Conservation (phyloP, 2,888 invertebrate species). For the Hypselothyrea guttata region DNA sequence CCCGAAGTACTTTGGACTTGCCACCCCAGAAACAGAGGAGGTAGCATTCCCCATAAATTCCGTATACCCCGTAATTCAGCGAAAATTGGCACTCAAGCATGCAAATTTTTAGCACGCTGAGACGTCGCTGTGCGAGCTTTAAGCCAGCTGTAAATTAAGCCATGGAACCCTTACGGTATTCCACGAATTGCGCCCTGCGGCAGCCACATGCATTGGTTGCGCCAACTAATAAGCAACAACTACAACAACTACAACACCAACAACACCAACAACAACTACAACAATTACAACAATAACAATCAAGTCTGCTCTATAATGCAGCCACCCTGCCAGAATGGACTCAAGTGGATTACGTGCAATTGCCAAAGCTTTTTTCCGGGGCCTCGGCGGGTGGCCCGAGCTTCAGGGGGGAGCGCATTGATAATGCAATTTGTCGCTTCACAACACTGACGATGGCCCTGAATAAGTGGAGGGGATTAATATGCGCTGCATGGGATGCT, state of each 20-base stretch:
- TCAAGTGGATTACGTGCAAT: constrained; percentile 63
- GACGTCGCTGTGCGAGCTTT: constrained; percentile 32
- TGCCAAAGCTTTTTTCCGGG: constrained; percentile 45
- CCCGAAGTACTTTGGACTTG: constrained; percentile 27
- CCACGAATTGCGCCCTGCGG: constrained; percentile 1
- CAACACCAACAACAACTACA: not conserved
- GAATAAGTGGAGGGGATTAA: not conserved
- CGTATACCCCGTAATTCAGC: constrained; percentile 23
- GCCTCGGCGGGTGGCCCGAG: constrained; percentile 24
- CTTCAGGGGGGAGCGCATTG: constrained; percentile 32
- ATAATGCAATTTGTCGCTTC: constrained; percentile 60
- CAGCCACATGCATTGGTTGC: not conserved
- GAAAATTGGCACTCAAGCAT: constrained; percentile 52
- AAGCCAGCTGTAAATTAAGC: too few relatives aligned
- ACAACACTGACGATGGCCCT: constrained; percentile 19
- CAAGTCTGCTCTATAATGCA: too few relatives aligned
- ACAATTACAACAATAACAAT: too few relatives aligned
- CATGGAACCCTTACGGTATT: too few relatives aligned
- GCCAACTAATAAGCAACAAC: not conserved
- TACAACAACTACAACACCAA: too few relatives aligned
- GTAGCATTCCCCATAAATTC: constrained; percentile 29
- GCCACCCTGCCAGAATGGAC: constrained; percentile 24
- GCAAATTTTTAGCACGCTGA: constrained; percentile 59
- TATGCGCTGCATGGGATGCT: not conserved
- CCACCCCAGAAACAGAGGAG: too few relatives aligned